phyloP scores from a whole-genome alignment of 1,140 invertebrate species.

The Brachionus asplanchnoidis region DNA sequence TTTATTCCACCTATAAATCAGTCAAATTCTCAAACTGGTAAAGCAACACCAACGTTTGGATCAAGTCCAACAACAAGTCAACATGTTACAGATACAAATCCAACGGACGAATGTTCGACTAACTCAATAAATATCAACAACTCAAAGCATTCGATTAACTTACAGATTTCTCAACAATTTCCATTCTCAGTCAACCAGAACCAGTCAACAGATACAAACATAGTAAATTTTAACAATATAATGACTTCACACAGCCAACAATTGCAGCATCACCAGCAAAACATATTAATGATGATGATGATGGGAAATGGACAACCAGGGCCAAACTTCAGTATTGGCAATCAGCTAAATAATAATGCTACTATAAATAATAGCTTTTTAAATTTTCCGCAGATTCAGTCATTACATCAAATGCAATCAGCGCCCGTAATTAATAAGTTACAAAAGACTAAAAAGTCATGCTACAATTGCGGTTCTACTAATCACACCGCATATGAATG shows the following conservation, averaged over 20 bases:
- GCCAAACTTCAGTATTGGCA: background rate
- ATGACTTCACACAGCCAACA: background rate
- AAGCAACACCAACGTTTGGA: conserved; percentile 23
- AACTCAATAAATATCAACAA: background rate
- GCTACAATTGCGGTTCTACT: conserved; percentile 18
- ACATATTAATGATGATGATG: conserved; percentile 40
- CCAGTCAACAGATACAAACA: background rate
- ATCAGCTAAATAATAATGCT: background rate
- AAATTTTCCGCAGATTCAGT: background rate
- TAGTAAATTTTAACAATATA: conserved; percentile 12
- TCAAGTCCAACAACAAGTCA: conserved; percentile 7
- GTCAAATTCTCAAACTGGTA: background rate
- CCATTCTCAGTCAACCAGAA: background rate
- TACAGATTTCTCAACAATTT: background rate
- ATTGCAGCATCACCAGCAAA: conserved; percentile 21
- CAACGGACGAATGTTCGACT: background rate
- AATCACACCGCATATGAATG: conserved; percentile 33
- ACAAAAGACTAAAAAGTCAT: conserved; percentile 23
- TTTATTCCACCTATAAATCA: background rate
- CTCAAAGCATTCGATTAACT: background rate
- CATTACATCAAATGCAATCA: background rate
- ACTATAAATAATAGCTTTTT: background rate
- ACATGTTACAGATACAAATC: background rate
- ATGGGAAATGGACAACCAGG: background rate
- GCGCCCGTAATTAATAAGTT: background rate